These are phyloP conservation scores for Silurus meridionalis DNA, from an alignment of 2,113 vertebrate genomes.

Conservation along the genomic window DNA sequence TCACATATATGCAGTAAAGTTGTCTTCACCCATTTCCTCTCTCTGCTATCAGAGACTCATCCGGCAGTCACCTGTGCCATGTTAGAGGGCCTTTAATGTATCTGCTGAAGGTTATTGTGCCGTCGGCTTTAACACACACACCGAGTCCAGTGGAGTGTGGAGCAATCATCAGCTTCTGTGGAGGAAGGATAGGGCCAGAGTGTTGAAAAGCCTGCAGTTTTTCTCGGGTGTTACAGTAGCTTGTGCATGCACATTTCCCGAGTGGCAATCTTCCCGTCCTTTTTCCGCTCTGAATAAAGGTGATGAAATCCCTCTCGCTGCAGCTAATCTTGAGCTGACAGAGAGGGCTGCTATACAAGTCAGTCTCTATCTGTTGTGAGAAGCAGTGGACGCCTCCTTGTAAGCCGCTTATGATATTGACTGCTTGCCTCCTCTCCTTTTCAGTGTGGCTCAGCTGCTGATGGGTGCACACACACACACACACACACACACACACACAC, in stretches of 20 bases:
- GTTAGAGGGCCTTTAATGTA: constrained; percentile 58
- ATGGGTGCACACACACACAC: constrained; percentile 37
- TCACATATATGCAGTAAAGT: constrained; percentile 49
- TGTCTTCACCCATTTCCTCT: constrained; percentile 54
- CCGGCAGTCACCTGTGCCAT: constrained; percentile 54
- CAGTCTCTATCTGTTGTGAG: constrained; percentile 57
- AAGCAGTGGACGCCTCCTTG: constrained; percentile 54
- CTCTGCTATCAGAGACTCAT: constrained; percentile 55
- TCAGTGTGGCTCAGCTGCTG: constrained; percentile 49
- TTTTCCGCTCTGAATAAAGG: constrained; percentile 60
- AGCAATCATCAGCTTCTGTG: constrained; percentile 53
- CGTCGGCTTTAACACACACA: constrained; percentile 46
- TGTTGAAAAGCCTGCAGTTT: constrained; percentile 46
- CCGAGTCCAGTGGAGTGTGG: constrained; percentile 52
- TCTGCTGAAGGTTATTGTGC: constrained; percentile 54
- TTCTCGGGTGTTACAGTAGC: constrained; percentile 54
- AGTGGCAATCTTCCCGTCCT: constrained; percentile 56
- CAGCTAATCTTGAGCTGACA: constrained; percentile 59
- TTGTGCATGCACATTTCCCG: constrained; percentile 59
- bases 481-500: constrained; percentile 27
- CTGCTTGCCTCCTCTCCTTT: constrained; percentile 56
- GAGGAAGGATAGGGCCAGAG: constrained; percentile 50
- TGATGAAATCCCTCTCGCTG: constrained; percentile 59
- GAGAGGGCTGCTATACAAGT: constrained; percentile 55
- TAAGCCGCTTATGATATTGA: constrained; percentile 62